Conservation (phyloP, 2,113 vertebrate genomes). For the Gallinago media region DNA sequence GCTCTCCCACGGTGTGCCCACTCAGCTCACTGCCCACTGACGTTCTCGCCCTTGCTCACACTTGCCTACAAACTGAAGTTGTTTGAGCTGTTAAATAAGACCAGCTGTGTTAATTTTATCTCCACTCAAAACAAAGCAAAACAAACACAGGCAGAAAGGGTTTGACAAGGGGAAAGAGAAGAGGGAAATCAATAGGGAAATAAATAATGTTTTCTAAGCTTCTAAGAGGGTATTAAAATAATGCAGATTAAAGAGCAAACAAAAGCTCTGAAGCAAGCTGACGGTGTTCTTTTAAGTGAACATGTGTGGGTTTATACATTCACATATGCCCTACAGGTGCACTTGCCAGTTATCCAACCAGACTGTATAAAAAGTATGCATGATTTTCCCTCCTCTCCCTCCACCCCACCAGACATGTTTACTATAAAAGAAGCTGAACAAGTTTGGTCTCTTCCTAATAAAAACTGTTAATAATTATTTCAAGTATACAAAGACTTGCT, state of each 20-base stretch:
- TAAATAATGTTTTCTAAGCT: slow-evolving; percentile 74
- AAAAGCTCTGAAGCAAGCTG: slow-evolving; percentile 71
- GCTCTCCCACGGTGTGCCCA: background rate
- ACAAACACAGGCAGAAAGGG: background rate
- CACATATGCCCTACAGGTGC: slow-evolving; percentile 77
- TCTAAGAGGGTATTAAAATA: slow-evolving; percentile 77
- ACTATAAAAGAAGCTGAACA: slow-evolving; percentile 65
- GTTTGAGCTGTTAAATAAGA: slow-evolving; percentile 58
- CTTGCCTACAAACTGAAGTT: background rate
- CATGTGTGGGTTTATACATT: slow-evolving; percentile 69
- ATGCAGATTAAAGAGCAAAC: slow-evolving; percentile 72
- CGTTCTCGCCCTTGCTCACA: accelerated
- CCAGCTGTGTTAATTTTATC: slow-evolving; percentile 64
- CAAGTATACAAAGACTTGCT: slow-evolving; percentile 50
- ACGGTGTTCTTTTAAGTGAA: slow-evolving; percentile 78
- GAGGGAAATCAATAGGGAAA: slow-evolving; percentile 70
- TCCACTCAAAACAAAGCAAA: slow-evolving; percentile 61
- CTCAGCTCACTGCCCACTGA: background rate
- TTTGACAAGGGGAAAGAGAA: slow-evolving; percentile 32
- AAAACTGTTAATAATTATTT: slow-evolving; percentile 65
- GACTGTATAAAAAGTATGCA: background rate
- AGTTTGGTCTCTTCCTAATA: slow-evolving; percentile 64
- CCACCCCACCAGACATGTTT: slow-evolving; percentile 46
- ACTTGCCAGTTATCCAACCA: slow-evolving; percentile 59
- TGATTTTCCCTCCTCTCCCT: background rate